Evolutionary conservation across 2,888 invertebrate species (phyloP).

Genomic region (Drosophila anomalata): DNA sequence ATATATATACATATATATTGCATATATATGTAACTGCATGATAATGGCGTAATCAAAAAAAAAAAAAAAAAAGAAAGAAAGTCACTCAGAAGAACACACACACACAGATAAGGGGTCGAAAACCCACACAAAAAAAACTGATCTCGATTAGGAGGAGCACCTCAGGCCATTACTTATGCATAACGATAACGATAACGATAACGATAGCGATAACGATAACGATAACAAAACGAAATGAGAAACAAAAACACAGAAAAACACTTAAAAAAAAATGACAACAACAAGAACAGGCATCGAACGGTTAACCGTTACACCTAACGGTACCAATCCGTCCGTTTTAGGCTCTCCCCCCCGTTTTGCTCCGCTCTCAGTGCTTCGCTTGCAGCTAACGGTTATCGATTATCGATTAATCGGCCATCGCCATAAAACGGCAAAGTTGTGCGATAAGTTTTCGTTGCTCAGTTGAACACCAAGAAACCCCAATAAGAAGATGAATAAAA

Average conservation of each 20-base stretch:
- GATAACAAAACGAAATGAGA: conserved; percentile 13
- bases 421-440: conserved; percentile 11
- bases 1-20: conserved; percentile 38
- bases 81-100: background rate
- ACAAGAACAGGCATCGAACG: conserved; percentile 43
- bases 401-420: conserved; percentile 7
- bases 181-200: conserved; percentile 12
- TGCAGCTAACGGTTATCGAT: conserved; percentile 19
- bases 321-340: conserved; percentile 48
- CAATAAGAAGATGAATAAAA: conserved; percentile 1
- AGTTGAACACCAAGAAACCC: conserved; percentile 3
- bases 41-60: conserved; percentile 60
- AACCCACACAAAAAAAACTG: conserved; percentile 20
- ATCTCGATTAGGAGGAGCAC: conserved; percentile 44
- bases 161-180: conserved; percentile 45
- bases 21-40: conserved; percentile 38
- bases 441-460: conserved; percentile 27
- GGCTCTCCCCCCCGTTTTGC: conserved; percentile 37
- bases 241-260: conserved; percentile 7
- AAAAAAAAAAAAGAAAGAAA: conserved; percentile 8
- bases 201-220: conserved; percentile 15
- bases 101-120: background rate
- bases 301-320: conserved; percentile 33
- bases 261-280: conserved; percentile 9
- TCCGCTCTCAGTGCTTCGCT: conserved; percentile 29